These are phyloP conservation scores for Eretmochelys imbricata DNA, from an alignment of 2,113 vertebrate genomes.

Conservation along the genomic window DNA sequence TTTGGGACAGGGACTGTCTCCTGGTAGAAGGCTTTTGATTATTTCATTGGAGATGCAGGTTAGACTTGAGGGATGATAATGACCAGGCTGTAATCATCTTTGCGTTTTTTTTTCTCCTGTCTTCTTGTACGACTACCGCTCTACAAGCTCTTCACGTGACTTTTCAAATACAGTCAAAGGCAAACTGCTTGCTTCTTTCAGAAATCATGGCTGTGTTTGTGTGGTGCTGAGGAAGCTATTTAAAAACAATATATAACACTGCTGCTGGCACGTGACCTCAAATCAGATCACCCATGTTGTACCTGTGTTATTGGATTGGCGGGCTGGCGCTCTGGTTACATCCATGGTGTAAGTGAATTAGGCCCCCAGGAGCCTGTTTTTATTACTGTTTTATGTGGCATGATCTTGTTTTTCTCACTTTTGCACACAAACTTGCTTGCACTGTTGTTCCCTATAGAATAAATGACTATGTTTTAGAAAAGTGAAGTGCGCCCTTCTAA, in stretches of 20 bases:
- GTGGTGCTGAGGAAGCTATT: slow-evolving; percentile 15
- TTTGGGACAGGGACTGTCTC: not conserved
- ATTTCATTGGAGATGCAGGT: not conserved
- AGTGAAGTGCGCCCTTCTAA: not conserved
- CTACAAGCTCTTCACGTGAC: not conserved
- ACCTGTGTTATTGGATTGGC: slow-evolving; percentile 53
- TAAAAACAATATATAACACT: not conserved
- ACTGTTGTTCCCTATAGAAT: accelerated
- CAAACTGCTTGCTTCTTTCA: not conserved
- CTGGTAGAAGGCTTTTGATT: not conserved
- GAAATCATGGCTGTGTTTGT: not conserved
- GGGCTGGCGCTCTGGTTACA: slow-evolving; percentile 31
- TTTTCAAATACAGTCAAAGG: not conserved
- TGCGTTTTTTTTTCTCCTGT: accelerated
- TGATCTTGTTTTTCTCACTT: not conserved
- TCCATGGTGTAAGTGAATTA: not conserved
- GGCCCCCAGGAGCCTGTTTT: not conserved
- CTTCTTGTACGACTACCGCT: not conserved
- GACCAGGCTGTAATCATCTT: not conserved
- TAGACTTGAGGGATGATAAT: not conserved
- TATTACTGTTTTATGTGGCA: not conserved
- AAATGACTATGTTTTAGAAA: not conserved
- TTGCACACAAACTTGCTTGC: not conserved
- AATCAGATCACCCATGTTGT: slow-evolving; percentile 32
- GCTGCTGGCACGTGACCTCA: slow-evolving; percentile 44